phyloP scores from a whole-genome alignment of 23 tunicate species.

The Diplosoma virens region DNA sequence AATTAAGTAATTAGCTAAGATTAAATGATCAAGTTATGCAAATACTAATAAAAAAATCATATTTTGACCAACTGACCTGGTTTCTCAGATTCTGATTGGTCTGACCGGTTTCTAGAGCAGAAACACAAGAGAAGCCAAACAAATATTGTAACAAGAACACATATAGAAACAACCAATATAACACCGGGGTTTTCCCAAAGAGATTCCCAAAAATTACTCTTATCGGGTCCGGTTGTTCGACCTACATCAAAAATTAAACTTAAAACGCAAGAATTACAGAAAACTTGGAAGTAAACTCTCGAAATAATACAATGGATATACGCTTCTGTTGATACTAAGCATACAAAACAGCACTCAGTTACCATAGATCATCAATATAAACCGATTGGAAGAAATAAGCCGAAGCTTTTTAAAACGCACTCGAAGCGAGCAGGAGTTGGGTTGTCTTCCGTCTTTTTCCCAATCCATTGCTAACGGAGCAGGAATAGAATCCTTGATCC shows the following conservation, averaged over 20 bases:
- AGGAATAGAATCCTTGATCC: slow-evolving; percentile 57
- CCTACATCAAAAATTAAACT: neutral
- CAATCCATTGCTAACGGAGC: slow-evolving; percentile 39
- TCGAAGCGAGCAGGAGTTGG: neutral
- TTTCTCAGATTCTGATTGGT: too few species aligned
- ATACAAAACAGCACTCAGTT: neutral
- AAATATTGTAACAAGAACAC: slow-evolving; percentile 54
- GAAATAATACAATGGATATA: neutral
- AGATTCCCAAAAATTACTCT: slow-evolving; percentile 4
- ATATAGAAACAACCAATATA: slow-evolving; percentile 27
- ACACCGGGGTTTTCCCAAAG: slow-evolving; percentile 43
- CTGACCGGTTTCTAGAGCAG: slow-evolving; percentile 43
- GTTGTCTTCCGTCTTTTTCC: slow-evolving; percentile 25
- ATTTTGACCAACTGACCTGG: too few species aligned
- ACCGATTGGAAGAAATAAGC: neutral
- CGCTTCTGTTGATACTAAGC: too few species aligned
- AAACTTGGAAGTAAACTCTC: neutral
- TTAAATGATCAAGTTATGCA: too few species aligned
- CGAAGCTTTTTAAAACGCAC: slow-evolving; percentile 2
- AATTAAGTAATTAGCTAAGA: too few species aligned
- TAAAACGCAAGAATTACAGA: neutral
- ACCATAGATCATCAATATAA: too few species aligned
- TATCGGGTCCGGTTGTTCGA: neutral
- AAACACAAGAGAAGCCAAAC: slow-evolving; percentile 56
- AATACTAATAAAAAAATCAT: too few species aligned